Evolutionary conservation across 2,113 vertebrate genomes (phyloP), one percentile per base, ranked within the genome.

Genomic region (Hypomesus transpacificus): DNA sequence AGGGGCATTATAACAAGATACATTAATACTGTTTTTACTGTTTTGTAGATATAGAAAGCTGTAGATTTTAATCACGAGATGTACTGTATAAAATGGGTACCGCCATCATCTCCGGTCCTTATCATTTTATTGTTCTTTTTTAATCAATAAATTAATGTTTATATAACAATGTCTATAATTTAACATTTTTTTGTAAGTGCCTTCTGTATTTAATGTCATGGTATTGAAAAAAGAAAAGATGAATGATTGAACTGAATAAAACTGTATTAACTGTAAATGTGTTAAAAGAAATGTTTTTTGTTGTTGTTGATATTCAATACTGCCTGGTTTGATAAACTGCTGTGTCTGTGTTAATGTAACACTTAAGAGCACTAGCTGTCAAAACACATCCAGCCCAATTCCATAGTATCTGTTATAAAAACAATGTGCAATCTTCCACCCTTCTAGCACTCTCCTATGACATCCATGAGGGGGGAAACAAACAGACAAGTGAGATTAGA

Each of bases 111-210:
- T 88, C 76, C 85, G 84, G 60, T 82, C 68, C 76, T 80, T 85
- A 77, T 79, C 80, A 77, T 87, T 80, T 85, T 89, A 84, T 76
- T 75, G 63, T 70, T 70, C 74, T 82, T 84, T 83, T 89, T 86
- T 80, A 84, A 90, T 87, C 82, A 73, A 70, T 83, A 77, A 86
- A 87, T 88, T 91, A 58, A 90, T 91, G 87, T 83, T 91, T 87
- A 73, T 89, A 85, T 82, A 88, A 88, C 84, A 86, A 64, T 68
- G 82, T 88, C 71, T 88, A 72, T 92, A 81, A 90, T 92, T 90
- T 87, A 84, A 90, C 73, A 85, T 86, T 93, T 88, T 92, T 92
- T 94, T 97, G 94, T 95, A 98, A 99, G 96, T 98, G 96, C 97
- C 96, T 99, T 98, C 93, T 90, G 88, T 92, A 94, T 86, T 93